phyloP scores from a whole-genome alignment of 2,888 invertebrate genomes.

The Chrysolina oricalcia region DNA sequence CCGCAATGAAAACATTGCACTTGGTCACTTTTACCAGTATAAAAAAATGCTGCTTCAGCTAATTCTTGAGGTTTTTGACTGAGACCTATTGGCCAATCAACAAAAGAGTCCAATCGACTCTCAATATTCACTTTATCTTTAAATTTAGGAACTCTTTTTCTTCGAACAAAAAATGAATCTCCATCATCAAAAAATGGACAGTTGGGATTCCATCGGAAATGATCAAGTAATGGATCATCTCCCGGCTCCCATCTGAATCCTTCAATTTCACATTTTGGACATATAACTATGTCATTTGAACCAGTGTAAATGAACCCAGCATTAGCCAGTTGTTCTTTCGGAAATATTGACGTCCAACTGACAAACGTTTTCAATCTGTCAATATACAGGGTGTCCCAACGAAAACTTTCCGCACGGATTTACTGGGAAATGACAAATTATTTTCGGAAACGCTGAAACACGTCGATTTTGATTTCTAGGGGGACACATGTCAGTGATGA shows the following conservation, averaged over 20 bases:
- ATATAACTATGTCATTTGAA: background rate
- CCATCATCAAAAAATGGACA: background rate
- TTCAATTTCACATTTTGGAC: background rate
- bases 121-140: background rate
- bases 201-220: background rate
- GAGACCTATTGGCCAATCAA: background rate
- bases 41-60: background rate
- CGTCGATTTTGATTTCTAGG: no score
- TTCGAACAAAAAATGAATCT: no score
- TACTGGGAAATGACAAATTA: no score
- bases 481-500: no score
- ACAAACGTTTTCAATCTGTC: background rate
- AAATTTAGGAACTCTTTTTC: background rate
- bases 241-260: no score
- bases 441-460: no score
- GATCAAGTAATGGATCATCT: background rate
- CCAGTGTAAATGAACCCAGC: background rate
- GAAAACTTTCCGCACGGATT: no score
- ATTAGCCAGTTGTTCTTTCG: background rate
- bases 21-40: background rate
- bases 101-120: background rate
- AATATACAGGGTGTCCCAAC: no score
- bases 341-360: background rate
- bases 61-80: background rate
- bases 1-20: background rate